Base-by-base conservation (phyloP, 2,888 invertebrate genomes). In the Resseliella maxima region DNA sequence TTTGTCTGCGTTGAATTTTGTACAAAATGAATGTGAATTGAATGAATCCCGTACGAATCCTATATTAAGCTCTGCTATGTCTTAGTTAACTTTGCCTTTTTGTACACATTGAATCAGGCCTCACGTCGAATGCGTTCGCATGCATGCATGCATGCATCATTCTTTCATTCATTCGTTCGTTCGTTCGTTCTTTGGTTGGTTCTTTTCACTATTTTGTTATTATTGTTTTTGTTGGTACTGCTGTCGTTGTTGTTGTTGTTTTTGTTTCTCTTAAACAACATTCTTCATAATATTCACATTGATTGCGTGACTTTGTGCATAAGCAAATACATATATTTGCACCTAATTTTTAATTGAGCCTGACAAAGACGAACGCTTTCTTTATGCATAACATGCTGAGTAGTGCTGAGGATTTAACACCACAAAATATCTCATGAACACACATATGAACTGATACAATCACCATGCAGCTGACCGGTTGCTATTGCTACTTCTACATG, bases 1-100 rank as follows among this genome's bases (percentile, higher is more conserved):
- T 81, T 81, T 83, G 83, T 83, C 83, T 38, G n/a, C 38, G n/a
- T n/a, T 83, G 38, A 72, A 72, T 83, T 83, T 83, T 38, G n/a
- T 38, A 38, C 72, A 35, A 72, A n/a, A 72, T 15, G 72, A 72
- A 72, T 12, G 41, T 8, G 18, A 27, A 31, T 72, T 31, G 72
- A 15, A 72, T 72, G 72, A 72, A 31, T 18, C 59, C 59, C 1
- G n/a, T n/a, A n/a, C 24, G 59, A 59, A n/a, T 24, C 59, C 59
- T 12, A 59, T 24, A 59, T 24, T 59, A 59, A 72, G 72, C 72
- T 18, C 31, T n/a, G n/a, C n/a, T 31, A 35, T 72, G n/a, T 72
- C 31, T 72, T 27, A 72, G 31, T 35, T 35, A 8, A 50, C 1
- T 50, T 50, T 18, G 18, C 46, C 18, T 50, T 50, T 50, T 41